Percentiles rank a stretch among this genome's conserved stretches.
phyloP scores from a whole-genome alignment of 2,797 vertebrate genomes.

The Peromyscus eremicus region DNA sequence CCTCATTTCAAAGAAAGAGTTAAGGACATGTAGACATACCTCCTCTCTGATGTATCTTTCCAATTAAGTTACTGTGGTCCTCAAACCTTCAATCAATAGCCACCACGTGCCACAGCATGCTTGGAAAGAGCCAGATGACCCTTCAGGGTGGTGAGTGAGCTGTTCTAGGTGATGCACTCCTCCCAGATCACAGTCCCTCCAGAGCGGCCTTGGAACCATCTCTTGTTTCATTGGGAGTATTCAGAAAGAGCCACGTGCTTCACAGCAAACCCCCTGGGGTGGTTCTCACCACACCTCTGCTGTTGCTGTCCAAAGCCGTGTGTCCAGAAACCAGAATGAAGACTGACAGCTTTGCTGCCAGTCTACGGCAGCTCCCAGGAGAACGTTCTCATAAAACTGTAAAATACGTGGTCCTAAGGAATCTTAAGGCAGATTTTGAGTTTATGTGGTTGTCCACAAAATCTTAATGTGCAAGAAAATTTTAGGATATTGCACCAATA shows the following conservation, averaged over 20 bases:
- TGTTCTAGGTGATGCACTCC: not conserved
- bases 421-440: not conserved
- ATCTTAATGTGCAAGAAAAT: not conserved
- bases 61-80: not conserved
- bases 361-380: not conserved
- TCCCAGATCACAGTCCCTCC: not conserved
- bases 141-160: not conserved
- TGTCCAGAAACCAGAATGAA: not conserved
- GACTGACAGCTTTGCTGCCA: not conserved
- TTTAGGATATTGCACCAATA: not conserved
- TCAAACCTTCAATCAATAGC: not conserved
- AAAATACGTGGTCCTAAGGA: not conserved
- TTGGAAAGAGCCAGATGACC: not conserved
- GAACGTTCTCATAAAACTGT: not conserved
- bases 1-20: not conserved
- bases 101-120: not conserved
- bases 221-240: not conserved
- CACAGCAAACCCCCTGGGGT: not conserved
- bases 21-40: not conserved
- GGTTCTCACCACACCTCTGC: not conserved
- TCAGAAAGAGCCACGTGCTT: not conserved
- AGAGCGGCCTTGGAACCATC: not conserved
- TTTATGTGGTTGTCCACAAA: not conserved
- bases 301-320: not conserved
- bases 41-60: not conserved